Evolutionary conservation across 2,888 invertebrate species (phyloP).

Genomic region (Branchipolynoe longqiensis): DNA sequence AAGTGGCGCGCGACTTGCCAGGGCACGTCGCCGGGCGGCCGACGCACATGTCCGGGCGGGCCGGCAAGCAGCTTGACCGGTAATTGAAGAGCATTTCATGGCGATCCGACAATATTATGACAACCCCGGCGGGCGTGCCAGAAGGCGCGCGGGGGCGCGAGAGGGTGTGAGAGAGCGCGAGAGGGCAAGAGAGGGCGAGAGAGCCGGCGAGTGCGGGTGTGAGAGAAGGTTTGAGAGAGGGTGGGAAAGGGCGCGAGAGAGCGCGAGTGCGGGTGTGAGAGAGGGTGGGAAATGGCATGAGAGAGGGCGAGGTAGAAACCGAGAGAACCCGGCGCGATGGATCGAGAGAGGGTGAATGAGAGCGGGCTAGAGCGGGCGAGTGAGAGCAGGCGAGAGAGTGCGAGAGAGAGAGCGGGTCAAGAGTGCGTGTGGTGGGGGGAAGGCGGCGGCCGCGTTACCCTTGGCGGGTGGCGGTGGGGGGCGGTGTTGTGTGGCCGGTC

Average conservation of each 20-base stretch:
- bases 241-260: background rate
- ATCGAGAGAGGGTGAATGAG: background rate
- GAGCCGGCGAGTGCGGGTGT: background rate
- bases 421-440: background rate
- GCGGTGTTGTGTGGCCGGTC: constrained; percentile 10
- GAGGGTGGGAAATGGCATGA: background rate
- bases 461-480: too few relatives aligned
- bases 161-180: background rate
- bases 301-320: too few relatives aligned
- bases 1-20: too few relatives aligned
- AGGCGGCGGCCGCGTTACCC: too few relatives aligned
- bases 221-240: background rate
- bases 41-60: background rate
- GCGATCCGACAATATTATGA: background rate
- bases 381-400: background rate
- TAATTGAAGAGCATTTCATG: constrained; percentile 34
- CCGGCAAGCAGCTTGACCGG: constrained; percentile 13
- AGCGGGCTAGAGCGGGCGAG: background rate
- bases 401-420: background rate
- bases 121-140: background rate
- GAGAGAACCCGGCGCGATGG: too few relatives aligned
- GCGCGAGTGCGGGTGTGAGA: background rate
- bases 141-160: background rate
- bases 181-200: too few relatives aligned
- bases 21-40: too few relatives aligned